Evolutionary conservation across 2,113 vertebrate species (phyloP).

Genomic region (Toxotes jaculatrix): DNA sequence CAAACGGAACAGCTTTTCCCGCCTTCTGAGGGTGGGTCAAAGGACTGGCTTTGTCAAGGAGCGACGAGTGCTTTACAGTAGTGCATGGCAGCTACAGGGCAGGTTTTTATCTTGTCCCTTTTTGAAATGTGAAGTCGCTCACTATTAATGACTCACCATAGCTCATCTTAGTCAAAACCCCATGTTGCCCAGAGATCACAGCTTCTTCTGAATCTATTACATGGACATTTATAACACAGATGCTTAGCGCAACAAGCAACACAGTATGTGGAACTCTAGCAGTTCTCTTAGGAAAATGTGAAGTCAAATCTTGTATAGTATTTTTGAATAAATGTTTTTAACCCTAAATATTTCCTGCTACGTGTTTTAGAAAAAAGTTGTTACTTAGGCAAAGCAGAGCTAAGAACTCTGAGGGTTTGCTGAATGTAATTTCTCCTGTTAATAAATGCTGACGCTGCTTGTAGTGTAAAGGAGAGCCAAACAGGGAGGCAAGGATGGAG

Average conservation of each 20-base stretch:
- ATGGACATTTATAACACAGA: not conserved
- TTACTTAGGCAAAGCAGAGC: not conserved
- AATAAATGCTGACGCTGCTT: slow-evolving; percentile 49
- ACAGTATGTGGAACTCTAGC: not conserved
- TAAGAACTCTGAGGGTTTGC: not conserved
- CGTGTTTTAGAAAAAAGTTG: not conserved
- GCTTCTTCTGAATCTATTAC: not conserved
- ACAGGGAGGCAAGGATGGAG: slow-evolving; percentile 20
- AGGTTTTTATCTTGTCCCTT: slow-evolving; percentile 13
- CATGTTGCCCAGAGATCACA: not conserved
- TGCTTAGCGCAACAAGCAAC: not conserved
- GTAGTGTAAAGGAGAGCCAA: not conserved
- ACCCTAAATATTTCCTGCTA: not conserved
- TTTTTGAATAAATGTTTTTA: slow-evolving; percentile 76
- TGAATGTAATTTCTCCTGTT: not conserved
- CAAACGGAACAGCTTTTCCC: slow-evolving; percentile 33
- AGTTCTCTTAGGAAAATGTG: slow-evolving; percentile 18
- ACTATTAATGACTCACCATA: not conserved
- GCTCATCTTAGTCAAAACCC: not conserved
- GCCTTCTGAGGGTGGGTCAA: slow-evolving; percentile 56
- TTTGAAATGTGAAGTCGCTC: slow-evolving; percentile 10
- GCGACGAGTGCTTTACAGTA: not conserved
- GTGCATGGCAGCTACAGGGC: not conserved
- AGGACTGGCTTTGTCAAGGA: slow-evolving; percentile 30
- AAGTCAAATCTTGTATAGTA: slow-evolving; percentile 26